Evolutionary conservation across 2,888 invertebrate species (phyloP).

Genomic region (Cenopis cana): DNA sequence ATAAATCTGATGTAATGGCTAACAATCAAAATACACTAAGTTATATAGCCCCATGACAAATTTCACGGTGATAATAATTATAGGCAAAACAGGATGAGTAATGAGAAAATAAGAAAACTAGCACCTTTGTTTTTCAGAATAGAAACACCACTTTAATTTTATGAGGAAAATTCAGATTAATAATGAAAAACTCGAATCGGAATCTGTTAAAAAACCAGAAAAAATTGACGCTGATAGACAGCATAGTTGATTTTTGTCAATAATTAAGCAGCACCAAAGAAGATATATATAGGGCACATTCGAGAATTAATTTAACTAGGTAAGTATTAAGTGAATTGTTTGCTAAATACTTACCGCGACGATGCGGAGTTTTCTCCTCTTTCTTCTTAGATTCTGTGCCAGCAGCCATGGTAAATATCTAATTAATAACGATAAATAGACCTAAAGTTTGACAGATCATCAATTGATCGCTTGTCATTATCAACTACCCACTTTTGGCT

Average conservation of each 20-base stretch:
- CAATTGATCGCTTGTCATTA: neutral
- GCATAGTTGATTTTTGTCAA: neutral
- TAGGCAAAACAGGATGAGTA: neutral
- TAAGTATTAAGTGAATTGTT: neutral
- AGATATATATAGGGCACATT: too few species aligned
- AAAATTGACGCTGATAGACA: too few species aligned
- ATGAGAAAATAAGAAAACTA: too few species aligned
- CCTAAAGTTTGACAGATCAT: slow-evolving; percentile 14
- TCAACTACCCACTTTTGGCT: slow-evolving; percentile 17
- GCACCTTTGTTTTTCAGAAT: too few species aligned
- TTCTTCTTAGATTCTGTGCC: slow-evolving; percentile 13
- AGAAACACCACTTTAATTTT: neutral
- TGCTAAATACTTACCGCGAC: slow-evolving; percentile 14
- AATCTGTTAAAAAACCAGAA: too few species aligned
- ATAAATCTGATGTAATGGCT: slow-evolving; percentile 32
- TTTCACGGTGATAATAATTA: slow-evolving; percentile 1
- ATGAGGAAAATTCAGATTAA: too few species aligned
- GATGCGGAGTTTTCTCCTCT: neutral
- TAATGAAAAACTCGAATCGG: too few species aligned
- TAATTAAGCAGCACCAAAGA: too few species aligned
- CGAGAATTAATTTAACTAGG: neutral
- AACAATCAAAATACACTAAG: slow-evolving; percentile 34
- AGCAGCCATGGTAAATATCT: slow-evolving; percentile 31
- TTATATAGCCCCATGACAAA: slow-evolving; percentile 19
- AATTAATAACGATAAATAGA: neutral